Base-by-base conservation (phyloP, 2,113 vertebrate genomes). In the Atherinomorus stipes region DNA sequence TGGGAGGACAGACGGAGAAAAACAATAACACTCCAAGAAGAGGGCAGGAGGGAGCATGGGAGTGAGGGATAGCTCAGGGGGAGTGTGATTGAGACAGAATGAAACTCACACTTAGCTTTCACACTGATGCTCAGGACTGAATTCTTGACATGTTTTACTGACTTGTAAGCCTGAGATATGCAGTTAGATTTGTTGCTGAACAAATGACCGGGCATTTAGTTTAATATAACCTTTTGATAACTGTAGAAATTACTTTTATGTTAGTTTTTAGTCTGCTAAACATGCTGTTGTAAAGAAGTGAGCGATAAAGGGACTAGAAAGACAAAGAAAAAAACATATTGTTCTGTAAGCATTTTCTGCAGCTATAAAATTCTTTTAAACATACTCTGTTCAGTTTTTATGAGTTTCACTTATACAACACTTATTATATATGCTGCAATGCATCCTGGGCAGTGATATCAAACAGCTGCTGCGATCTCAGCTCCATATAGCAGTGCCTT, bases 21-120 rank as follows among this genome's bases (percentile, higher is more conserved):
- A 90, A 88, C 85, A 88, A 88, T 83, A 89, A 79, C 73, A 82
- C 74, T 64, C 71, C 49, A 26, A 80, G 76, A 69, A 81, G 45
- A 73, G 77, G 65, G 78, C 67, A 26, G 23, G 31, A 64, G 58
- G 53, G 37, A 76, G 72, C 57, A 53, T 6, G 1, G 67, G 64
- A 78, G 83, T 56, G 50, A 38, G 63, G 57, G 80, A 62, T 74
- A 74, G 69, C 79, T 85, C 60, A 70, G 53, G 81, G 44, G 80
- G 63, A 72, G 60, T 18, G 57, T 28, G 83, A 83, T 81, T 65
- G 78, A 84, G 71, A 75, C 54, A 59, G 67, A 64, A 64, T 31
- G 51, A 71, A 85, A 74, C 62, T 70, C 79, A 80, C 81, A 73
- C 75, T 71, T 59, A 37, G 65, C 71, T 76, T 79, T 71, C 66